Conservation (phyloP, 2,888 invertebrate species). For the Brachypterus glaber region DNA sequence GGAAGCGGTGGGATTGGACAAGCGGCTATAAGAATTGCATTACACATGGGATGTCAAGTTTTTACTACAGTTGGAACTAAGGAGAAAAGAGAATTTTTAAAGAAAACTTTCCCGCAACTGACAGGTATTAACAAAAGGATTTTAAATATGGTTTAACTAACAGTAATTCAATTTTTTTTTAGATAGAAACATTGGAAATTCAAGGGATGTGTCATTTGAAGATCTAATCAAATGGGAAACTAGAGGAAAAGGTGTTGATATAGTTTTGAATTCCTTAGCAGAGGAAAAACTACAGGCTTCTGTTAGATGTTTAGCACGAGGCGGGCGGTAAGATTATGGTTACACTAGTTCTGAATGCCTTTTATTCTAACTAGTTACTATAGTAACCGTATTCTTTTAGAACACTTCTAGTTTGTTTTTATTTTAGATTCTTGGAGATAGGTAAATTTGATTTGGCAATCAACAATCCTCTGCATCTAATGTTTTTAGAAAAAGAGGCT, state of each 20-base stretch:
- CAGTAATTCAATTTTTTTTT: conserved; percentile 46
- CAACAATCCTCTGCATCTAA: conserved; percentile 52
- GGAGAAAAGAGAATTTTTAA: conserved; percentile 76
- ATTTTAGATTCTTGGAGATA: conserved; percentile 76
- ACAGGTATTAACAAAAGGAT: conserved; percentile 38
- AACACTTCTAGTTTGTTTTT: too few relatives aligned
- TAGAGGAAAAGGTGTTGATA: conserved; percentile 78
- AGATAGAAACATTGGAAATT: conserved; percentile 72
- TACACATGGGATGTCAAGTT: conserved; percentile 73
- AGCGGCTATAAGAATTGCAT: conserved; percentile 84
- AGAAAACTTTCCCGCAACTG: conserved; percentile 70
- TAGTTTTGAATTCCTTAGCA: conserved; percentile 82
- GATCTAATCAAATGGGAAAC: conserved; percentile 72
- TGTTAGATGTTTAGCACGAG: conserved; percentile 47
- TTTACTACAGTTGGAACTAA: conserved; percentile 80
- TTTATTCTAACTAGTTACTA: too few relatives aligned
- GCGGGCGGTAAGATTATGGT: too few relatives aligned
- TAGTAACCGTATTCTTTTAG: too few relatives aligned
- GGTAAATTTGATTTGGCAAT: conserved; percentile 70
- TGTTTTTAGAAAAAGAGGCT: conserved; percentile 59
- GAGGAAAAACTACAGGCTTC: conserved; percentile 78
- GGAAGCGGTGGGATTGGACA: conserved; percentile 78
- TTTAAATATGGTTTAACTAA: conserved; percentile 25
- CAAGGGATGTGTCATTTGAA: conserved; percentile 81
- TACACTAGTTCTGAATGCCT: too few relatives aligned